phyloP scores from a whole-genome alignment of 1,140 invertebrate genomes.

The Onthophagus taurus region DNA sequence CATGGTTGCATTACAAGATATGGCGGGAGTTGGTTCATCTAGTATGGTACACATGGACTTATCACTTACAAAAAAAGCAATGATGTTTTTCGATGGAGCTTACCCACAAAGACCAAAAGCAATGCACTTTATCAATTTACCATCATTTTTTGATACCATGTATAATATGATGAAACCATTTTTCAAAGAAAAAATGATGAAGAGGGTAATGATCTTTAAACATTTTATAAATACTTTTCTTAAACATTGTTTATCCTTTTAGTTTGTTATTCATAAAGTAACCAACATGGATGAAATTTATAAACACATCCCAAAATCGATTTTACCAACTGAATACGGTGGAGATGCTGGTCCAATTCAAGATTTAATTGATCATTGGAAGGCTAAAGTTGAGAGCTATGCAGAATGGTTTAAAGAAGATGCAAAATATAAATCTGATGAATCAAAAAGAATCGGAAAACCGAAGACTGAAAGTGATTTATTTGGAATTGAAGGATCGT shows the following conservation, averaged over 20 bases:
- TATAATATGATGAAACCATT: constrained; percentile 17
- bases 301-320: constrained; percentile 40
- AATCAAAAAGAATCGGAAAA: constrained; percentile 46
- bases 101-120: constrained; percentile 8
- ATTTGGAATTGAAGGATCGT: constrained; percentile 14
- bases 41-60: constrained; percentile 11
- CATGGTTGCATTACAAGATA: constrained; percentile 11
- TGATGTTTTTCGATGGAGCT: constrained; percentile 14
- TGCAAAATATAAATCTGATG: constrained; percentile 44
- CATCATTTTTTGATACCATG: constrained; percentile 16
- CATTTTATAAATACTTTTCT: neutral
- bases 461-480: constrained; percentile 38
- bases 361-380: constrained; percentile 39
- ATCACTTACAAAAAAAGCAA: constrained; percentile 10
- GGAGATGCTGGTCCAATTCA: constrained; percentile 32
- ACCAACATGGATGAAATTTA: constrained; percentile 20
- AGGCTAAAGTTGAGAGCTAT: constrained; percentile 42
- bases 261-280: constrained; percentile 6
- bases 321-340: constrained; percentile 47
- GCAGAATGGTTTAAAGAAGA: constrained; percentile 48
- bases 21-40: constrained; percentile 11
- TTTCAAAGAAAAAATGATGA: constrained; percentile 17
- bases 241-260: neutral
- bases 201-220: constrained; percentile 15
- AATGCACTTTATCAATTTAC: constrained; percentile 18